Conservation (phyloP, 2,888 invertebrate genomes). For the Caenorhabditis drosophilae region DNA sequence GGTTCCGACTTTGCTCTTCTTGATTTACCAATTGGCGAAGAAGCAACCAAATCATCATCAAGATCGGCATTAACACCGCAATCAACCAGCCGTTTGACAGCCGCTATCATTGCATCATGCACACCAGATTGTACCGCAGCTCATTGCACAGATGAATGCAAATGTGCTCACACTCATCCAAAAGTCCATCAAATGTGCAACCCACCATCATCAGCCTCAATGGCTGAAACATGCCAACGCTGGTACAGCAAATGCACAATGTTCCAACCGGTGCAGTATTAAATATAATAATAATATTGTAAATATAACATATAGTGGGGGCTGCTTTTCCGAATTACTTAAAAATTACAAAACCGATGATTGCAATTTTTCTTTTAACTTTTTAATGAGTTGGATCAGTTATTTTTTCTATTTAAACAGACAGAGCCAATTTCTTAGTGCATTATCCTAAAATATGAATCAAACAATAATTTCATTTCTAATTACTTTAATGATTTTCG, state of each 20-base stretch:
- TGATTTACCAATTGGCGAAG: constrained; percentile 48
- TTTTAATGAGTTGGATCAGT: neutral
- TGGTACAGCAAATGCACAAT: constrained; percentile 65
- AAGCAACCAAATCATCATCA: constrained; percentile 21
- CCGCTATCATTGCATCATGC: constrained; percentile 56
- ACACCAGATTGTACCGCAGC: constrained; percentile 56
- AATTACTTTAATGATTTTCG: too few species aligned
- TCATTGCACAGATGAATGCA: constrained; percentile 59
- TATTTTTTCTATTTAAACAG: too few species aligned
- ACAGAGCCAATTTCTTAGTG: too few species aligned
- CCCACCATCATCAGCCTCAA: constrained; percentile 55
- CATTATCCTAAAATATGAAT: too few species aligned
- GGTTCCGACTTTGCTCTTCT: constrained; percentile 45
- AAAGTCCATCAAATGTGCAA: constrained; percentile 64
- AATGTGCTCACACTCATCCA: constrained; percentile 60
- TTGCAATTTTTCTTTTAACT: neutral
- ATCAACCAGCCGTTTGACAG: constrained; percentile 40
- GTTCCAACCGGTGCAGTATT: constrained; percentile 59
- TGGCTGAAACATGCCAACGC: constrained; percentile 56
- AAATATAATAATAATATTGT: constrained; percentile 23
- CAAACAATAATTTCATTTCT: too few species aligned
- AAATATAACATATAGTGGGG: too few species aligned
- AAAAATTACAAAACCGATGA: constrained; percentile 1
- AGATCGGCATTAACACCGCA: constrained; percentile 12
- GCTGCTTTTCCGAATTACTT: too few species aligned